These are phyloP conservation scores for Steatornis caripensis DNA, from an alignment of 2,113 vertebrate genomes.

Conservation along the genomic window DNA sequence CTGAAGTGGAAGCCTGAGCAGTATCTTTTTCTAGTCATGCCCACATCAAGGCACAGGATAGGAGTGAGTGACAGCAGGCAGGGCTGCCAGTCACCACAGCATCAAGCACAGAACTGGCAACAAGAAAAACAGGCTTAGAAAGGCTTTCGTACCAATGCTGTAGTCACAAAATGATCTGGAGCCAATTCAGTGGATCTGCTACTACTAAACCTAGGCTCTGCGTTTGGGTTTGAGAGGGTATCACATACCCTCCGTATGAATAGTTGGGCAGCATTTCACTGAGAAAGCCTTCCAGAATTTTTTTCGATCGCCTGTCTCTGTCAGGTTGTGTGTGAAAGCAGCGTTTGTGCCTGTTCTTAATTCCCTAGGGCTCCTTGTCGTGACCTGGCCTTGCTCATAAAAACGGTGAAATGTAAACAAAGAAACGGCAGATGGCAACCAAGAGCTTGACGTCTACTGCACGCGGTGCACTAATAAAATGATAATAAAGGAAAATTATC, in stretches of 20 bases:
- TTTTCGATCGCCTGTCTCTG: background rate
- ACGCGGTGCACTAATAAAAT: background rate
- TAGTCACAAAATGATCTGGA: background rate
- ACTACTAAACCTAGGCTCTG: background rate
- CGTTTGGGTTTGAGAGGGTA: background rate
- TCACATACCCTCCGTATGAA: rapidly evolving
- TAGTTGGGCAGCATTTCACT: background rate
- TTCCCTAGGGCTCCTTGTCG: background rate
- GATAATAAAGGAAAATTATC: background rate
- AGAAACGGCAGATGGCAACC: constrained; percentile 53
- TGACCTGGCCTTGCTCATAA: background rate
- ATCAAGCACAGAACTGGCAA: background rate
- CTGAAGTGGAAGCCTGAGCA: background rate
- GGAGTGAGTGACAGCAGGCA: background rate
- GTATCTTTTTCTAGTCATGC: background rate
- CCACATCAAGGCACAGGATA: background rate
- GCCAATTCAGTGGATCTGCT: background rate
- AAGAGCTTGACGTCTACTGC: background rate
- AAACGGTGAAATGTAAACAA: background rate
- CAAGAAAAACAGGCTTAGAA: background rate
- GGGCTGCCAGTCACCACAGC: background rate
- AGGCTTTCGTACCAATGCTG: rapidly evolving
- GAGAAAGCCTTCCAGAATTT: background rate
- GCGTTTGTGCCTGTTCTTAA: background rate
- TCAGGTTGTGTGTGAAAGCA: background rate